Conservation (phyloP, 2,113 vertebrate genomes). For the Boleophthalmus pectinirostris region DNA sequence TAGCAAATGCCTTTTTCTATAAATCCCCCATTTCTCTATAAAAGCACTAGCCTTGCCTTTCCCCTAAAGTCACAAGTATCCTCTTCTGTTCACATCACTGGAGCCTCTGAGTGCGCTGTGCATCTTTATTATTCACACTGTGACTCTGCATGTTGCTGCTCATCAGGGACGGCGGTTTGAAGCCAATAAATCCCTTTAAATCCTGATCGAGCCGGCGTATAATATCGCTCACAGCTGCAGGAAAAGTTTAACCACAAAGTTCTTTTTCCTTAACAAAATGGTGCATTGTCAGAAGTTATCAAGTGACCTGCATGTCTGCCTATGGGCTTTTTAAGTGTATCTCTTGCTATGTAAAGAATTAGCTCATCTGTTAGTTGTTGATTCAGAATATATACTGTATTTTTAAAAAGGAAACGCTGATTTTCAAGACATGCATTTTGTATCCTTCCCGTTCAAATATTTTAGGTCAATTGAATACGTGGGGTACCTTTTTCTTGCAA, state of each 20-base stretch:
- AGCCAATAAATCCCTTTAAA: constrained; percentile 50
- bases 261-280: background rate
- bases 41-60: background rate
- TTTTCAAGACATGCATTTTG: background rate
- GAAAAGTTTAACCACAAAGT: constrained; percentile 24
- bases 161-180: constrained; percentile 35
- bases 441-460: background rate
- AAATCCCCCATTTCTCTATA: background rate
- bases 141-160: constrained; percentile 53
- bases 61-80: background rate
- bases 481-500: background rate
- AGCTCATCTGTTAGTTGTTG: background rate
- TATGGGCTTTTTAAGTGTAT: background rate
- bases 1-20: no score
- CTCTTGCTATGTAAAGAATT: no score
- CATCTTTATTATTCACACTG: constrained; percentile 65
- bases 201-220: constrained; percentile 43
- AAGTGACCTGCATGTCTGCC: background rate
- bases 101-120: constrained; percentile 28
- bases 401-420: background rate
- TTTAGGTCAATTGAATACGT: background rate
- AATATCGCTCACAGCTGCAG: constrained; percentile 48
- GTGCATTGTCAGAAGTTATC: background rate
- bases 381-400: background rate
- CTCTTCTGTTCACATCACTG: constrained; percentile 29